These are phyloP conservation scores for Sebastes goodei DNA, from an alignment of 2,797 vertebrate species.

Conservation along the genomic window DNA sequence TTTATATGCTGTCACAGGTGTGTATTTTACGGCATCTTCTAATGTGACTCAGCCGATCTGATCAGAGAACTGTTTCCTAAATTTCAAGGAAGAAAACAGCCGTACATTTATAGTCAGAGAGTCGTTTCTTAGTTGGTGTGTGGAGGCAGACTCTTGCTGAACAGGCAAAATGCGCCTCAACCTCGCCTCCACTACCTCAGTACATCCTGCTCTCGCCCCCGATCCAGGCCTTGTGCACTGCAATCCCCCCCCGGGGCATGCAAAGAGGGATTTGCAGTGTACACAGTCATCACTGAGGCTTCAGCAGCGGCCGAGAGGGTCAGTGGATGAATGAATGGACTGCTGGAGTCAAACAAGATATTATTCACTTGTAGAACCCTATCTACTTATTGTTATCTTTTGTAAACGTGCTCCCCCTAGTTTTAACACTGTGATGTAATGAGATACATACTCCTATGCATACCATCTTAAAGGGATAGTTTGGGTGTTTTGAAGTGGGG, in stretches of 20 bases:
- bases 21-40: not conserved
- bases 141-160: slow-evolving; percentile 71
- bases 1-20: not conserved
- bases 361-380: not conserved
- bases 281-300: slow-evolving; percentile 76
- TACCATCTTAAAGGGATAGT: not conserved
- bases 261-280: slow-evolving; percentile 82
- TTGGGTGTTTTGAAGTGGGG: too few relatives aligned
- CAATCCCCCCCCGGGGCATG: slow-evolving; percentile 66
- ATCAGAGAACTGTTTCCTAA: not conserved
- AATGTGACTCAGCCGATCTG: not conserved
- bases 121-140: not conserved
- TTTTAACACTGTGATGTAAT: not conserved
- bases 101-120: not conserved
- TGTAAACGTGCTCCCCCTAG: not conserved
- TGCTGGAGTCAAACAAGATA: not conserved
- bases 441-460: not conserved
- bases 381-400: not conserved
- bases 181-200: slow-evolving; percentile 10
- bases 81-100: not conserved
- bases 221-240: slow-evolving; percentile 36
- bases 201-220: slow-evolving; percentile 45
- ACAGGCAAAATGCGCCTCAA: slow-evolving; percentile 71
- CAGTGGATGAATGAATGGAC: slow-evolving; percentile 20
- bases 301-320: slow-evolving; percentile 57